phyloP scores from a whole-genome alignment of 2,797 vertebrate genomes.

The Cetoscarus ocellatus region DNA sequence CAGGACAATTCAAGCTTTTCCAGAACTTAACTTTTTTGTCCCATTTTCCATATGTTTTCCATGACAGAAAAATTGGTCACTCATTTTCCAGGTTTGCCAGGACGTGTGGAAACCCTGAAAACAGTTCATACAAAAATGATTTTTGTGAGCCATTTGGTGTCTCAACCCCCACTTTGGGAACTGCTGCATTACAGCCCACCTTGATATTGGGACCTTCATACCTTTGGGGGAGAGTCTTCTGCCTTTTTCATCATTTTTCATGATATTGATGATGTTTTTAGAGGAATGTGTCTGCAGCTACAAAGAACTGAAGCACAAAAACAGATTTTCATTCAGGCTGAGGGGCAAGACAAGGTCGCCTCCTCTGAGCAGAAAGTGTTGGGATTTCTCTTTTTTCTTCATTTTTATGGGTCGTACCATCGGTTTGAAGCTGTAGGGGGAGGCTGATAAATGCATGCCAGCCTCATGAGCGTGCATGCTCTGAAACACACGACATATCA shows the following conservation, averaged over 20 bases:
- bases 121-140: too few species aligned
- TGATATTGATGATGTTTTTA: neutral
- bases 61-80: too few species aligned
- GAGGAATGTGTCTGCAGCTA: neutral
- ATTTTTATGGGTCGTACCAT: slow-evolving; percentile 53
- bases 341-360: slow-evolving; percentile 19
- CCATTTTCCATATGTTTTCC: too few species aligned
- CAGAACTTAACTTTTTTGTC: too few species aligned
- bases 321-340: slow-evolving; percentile 1
- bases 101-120: too few species aligned
- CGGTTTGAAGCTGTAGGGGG: neutral
- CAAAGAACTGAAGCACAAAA: neutral
- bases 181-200: too few species aligned
- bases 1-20: too few species aligned
- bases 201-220: too few species aligned
- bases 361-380: slow-evolving; percentile 13
- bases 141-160: too few species aligned
- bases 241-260: neutral
- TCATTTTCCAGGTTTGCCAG: too few species aligned
- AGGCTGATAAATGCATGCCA: neutral
- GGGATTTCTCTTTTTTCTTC: slow-evolving; percentile 21
- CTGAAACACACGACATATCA: neutral
- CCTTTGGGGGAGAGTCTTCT: neutral
- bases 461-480: neutral
- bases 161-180: too few species aligned